Conservation (phyloP, 2,113 vertebrate genomes). For the Pygoscelis adeliae region DNA sequence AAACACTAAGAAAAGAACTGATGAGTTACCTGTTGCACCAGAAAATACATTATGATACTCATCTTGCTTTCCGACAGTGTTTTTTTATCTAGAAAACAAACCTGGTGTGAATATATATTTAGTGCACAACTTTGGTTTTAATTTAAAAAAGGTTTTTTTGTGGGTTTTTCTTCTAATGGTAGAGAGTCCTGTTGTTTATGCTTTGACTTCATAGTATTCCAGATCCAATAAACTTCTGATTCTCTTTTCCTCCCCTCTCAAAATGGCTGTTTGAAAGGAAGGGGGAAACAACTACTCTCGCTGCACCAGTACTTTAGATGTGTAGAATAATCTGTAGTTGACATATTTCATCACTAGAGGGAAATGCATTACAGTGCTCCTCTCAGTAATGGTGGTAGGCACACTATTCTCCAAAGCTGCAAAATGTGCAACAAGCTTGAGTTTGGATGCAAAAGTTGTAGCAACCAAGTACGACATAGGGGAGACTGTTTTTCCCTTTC, state of each 20-base stretch:
- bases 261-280: neutral
- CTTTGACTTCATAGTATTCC: neutral
- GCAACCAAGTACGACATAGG: fast-evolving
- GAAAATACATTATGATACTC: neutral
- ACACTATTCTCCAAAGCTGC: neutral
- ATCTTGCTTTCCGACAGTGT: neutral
- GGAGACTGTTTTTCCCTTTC: neutral
- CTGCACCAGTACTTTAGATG: neutral
- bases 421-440: neutral
- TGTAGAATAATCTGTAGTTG: neutral
- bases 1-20: neutral
- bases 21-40: neutral
- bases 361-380: conserved; percentile 1
- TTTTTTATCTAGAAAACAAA: neutral
- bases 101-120: neutral
- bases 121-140: neutral
- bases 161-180: neutral
- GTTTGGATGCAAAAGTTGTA: neutral
- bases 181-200: neutral
- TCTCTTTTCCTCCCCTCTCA: neutral
- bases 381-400: neutral
- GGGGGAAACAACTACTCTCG: neutral
- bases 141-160: neutral
- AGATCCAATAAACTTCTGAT: neutral
- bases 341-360: conserved; percentile 43